Evolutionary conservation across 2,888 invertebrate species (phyloP), one percentile per base, ranked within the genome.

Genomic region (Dasysyrphus albostriatus): DNA sequence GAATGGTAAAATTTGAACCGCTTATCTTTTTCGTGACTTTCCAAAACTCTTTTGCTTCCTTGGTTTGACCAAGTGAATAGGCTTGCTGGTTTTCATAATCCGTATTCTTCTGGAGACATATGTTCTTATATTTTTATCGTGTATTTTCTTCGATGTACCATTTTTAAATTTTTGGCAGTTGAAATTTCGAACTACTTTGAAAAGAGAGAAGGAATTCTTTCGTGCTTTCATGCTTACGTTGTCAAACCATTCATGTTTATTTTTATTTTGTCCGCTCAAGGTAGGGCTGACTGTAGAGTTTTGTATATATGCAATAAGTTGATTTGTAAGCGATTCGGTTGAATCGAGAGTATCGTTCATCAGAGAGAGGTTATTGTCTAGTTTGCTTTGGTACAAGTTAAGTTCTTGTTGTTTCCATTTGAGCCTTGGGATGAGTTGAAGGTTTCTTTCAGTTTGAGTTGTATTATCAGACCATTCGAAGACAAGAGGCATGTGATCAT

Each of bases 341-440:
- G 29, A 54, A 54, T 24, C 54, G 14, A 54, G 32, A 32, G 54
- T 54, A 29, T 54, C 29, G 14, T 54, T 54, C 14, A 54, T 6
- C 14, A 54, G 54, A 7, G 54, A 54, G 54, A 47, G 47, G 47
- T 47, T 47, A 16, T 3, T 47, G 8, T 47, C 47, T 47, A 47
- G 42, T 14, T 42, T 51, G 51, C 29, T 29, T 51, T 51, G 51
- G 6, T 51, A 51, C 24, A 29, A 24, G 19, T 56, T 32, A 8
- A 56, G 56, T 56, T 56, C 32, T n/a, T 56, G 56, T n/a, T 56
- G 56, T 56, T 56, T 56, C 56, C 32, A 56, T 56, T 56, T 56
- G 34, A 56, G n/a, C n/a, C 56, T 56, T 0, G 29, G 54, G 29
- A 54, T 29, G 14, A 54, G 54, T 29, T 54, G 29, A 32, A 54